Percentiles rank a stretch among this genome's conserved stretches.
phyloP scores from a whole-genome alignment of 2,888 invertebrate species.

The Amblyjoppa fuscipennis region DNA sequence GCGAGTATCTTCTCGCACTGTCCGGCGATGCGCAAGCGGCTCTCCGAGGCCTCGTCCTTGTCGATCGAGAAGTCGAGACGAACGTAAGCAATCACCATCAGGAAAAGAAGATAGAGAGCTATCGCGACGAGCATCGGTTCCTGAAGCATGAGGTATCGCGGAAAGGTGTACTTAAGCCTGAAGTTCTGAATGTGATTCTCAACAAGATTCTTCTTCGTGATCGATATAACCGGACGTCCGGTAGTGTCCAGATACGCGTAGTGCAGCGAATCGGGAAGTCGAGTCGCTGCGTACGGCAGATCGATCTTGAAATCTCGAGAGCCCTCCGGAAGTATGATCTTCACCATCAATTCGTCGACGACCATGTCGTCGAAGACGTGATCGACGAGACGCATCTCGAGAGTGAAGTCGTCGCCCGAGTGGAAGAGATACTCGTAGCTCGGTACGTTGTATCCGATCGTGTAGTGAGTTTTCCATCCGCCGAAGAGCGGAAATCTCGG shows the following conservation, averaged over 20 bases:
- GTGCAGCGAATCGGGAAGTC: conserved; percentile 91
- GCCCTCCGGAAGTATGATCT: conserved; percentile 97
- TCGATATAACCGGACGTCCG: conserved; percentile 95
- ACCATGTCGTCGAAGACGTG: conserved; percentile 99
- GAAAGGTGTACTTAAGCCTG: conserved; percentile 95
- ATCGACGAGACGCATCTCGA: conserved; percentile 98
- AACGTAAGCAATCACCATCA: conserved; percentile 96
- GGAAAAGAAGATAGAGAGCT: conserved; percentile 95
- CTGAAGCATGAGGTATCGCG: conserved; percentile 93
- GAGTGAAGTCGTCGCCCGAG: conserved; percentile 91
- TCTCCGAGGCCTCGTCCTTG: conserved; percentile 88
- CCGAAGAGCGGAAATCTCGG: conserved; percentile 99
- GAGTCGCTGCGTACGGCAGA: conserved; percentile 93
- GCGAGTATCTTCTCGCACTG: conserved; percentile 87
- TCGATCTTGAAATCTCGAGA: conserved; percentile 92
- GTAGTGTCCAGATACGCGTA: conserved; percentile 98
- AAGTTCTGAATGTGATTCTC: conserved; percentile 99
- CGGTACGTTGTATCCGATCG: conserved; percentile 98
- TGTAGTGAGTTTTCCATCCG: conserved; percentile 99
- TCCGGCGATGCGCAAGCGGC: conserved; percentile 84
- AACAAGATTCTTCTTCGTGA: conserved; percentile 94
- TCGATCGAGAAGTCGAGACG: conserved; percentile 98
- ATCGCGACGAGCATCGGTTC: conserved; percentile 96
- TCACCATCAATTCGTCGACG: conserved; percentile 94
- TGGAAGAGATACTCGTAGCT: conserved; percentile 98